Base-by-base conservation (phyloP, 2,113 vertebrate genomes). In the Regulus satrapa region DNA sequence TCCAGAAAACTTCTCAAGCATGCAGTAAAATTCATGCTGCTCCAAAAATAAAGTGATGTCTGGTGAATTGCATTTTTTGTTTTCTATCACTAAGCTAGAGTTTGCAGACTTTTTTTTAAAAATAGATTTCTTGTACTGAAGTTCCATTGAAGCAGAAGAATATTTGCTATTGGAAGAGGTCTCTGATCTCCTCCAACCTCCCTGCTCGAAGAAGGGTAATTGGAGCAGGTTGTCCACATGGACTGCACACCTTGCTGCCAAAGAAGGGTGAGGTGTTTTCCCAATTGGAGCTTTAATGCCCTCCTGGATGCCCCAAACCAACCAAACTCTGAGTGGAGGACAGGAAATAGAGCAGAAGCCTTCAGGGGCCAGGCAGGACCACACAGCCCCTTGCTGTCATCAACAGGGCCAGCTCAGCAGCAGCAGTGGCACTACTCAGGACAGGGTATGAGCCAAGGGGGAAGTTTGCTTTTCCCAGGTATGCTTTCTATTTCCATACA, bases 271-370 rank as follows among this genome's bases (percentile, higher is more conserved):
- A n/a, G n/a, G n/a, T n/a, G n/a, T n/a, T n/a, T n/a, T n/a, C n/a
- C n/a, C n/a, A n/a, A n/a, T n/a, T n/a, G n/a, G n/a, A n/a, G n/a
- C n/a, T n/a, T n/a, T n/a, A n/a, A n/a, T n/a, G n/a, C n/a, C n/a
- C 95, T 91, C 85, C 88, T 95, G 69, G 87, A 75, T 52, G 94
- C 89, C 87, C 87, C 92, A 96, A 95, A 3, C 78, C 63, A 76
- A 52, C 81, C 78, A 54, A 92, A 73, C 88, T 86, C 31, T 77
- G 56, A 2, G n/a, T 67, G 89, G 88, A 94, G 95, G 92, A 81
- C 68, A 93, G 94, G 88, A 96, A 95, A 87, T 26, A 68, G 90
- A 91, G 89, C 28, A 4, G 79, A 87, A 71, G 78, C 62, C 94
- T 75, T 86, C 49, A 20, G 21, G 8, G 78, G 78, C 77, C 71